phyloP scores from a whole-genome alignment of 2,797 vertebrate genomes.

The Sebastes diploproa region DNA sequence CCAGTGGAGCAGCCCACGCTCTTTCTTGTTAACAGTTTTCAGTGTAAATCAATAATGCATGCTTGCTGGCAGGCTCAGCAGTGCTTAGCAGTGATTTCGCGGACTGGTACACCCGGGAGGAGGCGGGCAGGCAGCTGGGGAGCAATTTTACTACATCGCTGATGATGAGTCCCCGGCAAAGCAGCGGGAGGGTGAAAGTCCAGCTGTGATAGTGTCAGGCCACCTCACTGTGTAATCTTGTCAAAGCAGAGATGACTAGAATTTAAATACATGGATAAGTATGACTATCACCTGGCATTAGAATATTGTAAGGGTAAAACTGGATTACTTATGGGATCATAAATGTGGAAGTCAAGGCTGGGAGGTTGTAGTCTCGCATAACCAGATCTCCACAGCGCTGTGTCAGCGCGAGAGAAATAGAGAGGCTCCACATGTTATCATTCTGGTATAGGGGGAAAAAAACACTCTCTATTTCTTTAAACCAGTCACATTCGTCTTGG shows the following conservation, averaged over 20 bases:
- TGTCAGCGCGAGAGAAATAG: too few species aligned
- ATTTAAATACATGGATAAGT: neutral
- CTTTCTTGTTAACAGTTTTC: slow-evolving; percentile 56
- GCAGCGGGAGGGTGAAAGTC: slow-evolving; percentile 21
- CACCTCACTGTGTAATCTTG: slow-evolving; percentile 2
- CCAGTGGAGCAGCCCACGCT: neutral
- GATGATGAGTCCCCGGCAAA: slow-evolving; percentile 42
- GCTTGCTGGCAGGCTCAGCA: slow-evolving; percentile 53
- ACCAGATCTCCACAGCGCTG: too few species aligned
- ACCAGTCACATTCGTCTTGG: neutral
- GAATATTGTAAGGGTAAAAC: neutral
- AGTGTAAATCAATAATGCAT: slow-evolving; percentile 72
- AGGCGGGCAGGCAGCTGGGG: slow-evolving; percentile 50
- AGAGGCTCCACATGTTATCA: too few species aligned
- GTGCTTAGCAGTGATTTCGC: slow-evolving; percentile 61
- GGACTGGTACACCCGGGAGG: slow-evolving; percentile 48
- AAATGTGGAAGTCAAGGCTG: neutral
- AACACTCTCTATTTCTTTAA: neutral
- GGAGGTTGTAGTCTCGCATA: neutral
- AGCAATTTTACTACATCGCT: slow-evolving; percentile 49
- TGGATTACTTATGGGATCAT: neutral
- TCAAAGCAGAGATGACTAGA: neutral
- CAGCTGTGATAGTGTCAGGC: slow-evolving; percentile 4
- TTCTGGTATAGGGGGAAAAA: neutral
- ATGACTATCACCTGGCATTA: neutral